These are phyloP conservation scores for Ctenoplectra terminalis DNA, from an alignment of 1,140 invertebrate genomes.

Conservation along the genomic window DNA sequence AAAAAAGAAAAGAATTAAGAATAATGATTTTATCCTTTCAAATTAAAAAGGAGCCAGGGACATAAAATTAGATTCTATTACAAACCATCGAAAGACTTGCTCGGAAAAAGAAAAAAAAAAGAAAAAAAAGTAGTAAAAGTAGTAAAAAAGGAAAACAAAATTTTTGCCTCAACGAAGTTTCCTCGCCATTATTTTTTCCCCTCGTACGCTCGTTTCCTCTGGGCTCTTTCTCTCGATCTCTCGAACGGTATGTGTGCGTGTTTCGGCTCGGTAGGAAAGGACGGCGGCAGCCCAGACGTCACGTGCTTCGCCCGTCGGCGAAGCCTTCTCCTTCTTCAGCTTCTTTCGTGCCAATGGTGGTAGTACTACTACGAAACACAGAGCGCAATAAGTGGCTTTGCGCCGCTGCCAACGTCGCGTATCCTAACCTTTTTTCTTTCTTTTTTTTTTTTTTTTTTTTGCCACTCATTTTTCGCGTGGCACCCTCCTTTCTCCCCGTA, in stretches of 20 bases:
- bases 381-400: conserved; percentile 33
- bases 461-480: conserved; percentile 21
- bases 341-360: conserved; percentile 29
- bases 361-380: conserved; percentile 48
- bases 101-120: too few relatives aligned
- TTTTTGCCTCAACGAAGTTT: not conserved
- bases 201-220: not conserved
- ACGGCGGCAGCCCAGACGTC: conserved; percentile 70
- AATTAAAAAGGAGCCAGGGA: too few relatives aligned
- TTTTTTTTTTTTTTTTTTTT: not conserved
- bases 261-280: conserved; percentile 52
- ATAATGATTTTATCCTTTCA: too few relatives aligned
- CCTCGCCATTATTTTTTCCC: too few relatives aligned
- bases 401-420: conserved; percentile 32
- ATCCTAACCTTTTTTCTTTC: conserved; percentile 31
- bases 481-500: not conserved
- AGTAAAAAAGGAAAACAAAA: not conserved
- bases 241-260: not conserved
- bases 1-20: too few relatives aligned
- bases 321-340: conserved; percentile 11
- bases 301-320: conserved; percentile 66
- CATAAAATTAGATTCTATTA: too few relatives aligned
- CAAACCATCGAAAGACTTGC: too few relatives aligned
- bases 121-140: not conserved
- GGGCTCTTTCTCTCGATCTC: conserved; percentile 2